Conservation (phyloP, 2,888 invertebrate species). For the Gari tellinella region DNA sequence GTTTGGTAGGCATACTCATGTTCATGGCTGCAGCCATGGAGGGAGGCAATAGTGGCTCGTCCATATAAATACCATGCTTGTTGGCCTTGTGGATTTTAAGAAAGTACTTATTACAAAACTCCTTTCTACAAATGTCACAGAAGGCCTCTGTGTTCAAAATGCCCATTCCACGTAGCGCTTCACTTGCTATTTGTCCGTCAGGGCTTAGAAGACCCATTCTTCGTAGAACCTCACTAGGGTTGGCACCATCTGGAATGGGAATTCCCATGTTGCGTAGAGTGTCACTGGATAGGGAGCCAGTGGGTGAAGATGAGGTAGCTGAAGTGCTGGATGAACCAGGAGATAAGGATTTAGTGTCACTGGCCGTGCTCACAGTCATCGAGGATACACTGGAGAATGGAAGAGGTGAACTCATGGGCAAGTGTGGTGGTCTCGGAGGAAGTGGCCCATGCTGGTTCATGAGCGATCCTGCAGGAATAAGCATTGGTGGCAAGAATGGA, state of each 20-base stretch:
- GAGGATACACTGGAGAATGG: conserved; percentile 61
- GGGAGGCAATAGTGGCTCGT: conserved; percentile 61
- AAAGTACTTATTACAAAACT: conserved; percentile 83
- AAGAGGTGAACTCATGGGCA: conserved; percentile 73
- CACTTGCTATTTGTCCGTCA: conserved; percentile 60
- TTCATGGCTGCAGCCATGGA: conserved; percentile 55
- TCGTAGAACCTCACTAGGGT: conserved; percentile 56
- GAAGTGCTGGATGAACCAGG: conserved; percentile 50
- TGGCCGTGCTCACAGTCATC: conserved; percentile 39
- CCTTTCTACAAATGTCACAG: conserved; percentile 93
- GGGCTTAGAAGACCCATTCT: conserved; percentile 54
- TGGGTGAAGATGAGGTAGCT: conserved; percentile 62
- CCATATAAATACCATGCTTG: conserved; percentile 81
- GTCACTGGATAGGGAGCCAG: conserved; percentile 46
- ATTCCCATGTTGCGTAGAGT: conserved; percentile 59
- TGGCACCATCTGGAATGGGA: conserved; percentile 59
- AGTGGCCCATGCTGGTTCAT: conserved; percentile 71
- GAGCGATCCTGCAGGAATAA: conserved; percentile 76
- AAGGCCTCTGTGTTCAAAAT: conserved; percentile 90
- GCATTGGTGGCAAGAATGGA: conserved; percentile 83
- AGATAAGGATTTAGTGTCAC: conserved; percentile 50
- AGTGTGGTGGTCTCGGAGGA: conserved; percentile 71
- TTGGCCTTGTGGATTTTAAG: conserved; percentile 83
- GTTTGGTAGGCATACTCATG: conserved; percentile 58
- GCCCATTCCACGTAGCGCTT: conserved; percentile 67